phyloP scores from a whole-genome alignment of 2,888 invertebrate genomes.

The Ormyrus pomaceus region DNA sequence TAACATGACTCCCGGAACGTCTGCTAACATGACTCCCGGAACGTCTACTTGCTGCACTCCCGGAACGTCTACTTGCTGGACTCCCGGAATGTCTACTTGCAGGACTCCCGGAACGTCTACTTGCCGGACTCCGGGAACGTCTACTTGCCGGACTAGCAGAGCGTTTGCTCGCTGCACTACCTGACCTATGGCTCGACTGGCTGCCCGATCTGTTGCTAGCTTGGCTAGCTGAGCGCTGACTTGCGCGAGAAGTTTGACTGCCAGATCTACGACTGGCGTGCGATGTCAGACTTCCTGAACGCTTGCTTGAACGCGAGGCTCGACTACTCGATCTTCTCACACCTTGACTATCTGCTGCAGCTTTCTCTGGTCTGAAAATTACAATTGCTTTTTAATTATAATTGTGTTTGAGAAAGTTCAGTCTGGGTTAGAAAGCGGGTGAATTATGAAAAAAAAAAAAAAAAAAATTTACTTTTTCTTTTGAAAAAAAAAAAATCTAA shows the following conservation, averaged over 20 bases:
- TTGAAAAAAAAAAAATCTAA: too few species aligned
- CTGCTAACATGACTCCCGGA: slow-evolving; percentile 62
- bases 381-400: too few species aligned
- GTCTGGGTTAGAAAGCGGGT: too few species aligned
- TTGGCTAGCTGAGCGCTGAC: slow-evolving; percentile 70
- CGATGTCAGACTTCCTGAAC: slow-evolving; percentile 63
- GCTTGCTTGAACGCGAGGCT: slow-evolving; percentile 52
- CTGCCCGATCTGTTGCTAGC: slow-evolving; percentile 55
- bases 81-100: slow-evolving; percentile 27
- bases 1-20: slow-evolving; percentile 56
- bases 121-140: slow-evolving; percentile 63
- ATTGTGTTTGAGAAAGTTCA: too few species aligned
- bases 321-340: slow-evolving; percentile 56
- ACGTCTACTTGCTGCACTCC: slow-evolving; percentile 61
- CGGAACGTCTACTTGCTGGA: slow-evolving; percentile 67
- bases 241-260: slow-evolving; percentile 70
- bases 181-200: background rate
- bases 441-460: too few species aligned
- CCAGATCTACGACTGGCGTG: slow-evolving; percentile 67
- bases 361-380: too few species aligned
- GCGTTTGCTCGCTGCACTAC: slow-evolving; percentile 63
- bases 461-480: too few species aligned
- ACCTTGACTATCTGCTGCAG: too few species aligned
- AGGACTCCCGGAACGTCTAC: slow-evolving; percentile 59
- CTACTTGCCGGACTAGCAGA: slow-evolving; percentile 65